Evolutionary conservation across 2,888 invertebrate species (phyloP).

Genomic region (Elmis aenea): DNA sequence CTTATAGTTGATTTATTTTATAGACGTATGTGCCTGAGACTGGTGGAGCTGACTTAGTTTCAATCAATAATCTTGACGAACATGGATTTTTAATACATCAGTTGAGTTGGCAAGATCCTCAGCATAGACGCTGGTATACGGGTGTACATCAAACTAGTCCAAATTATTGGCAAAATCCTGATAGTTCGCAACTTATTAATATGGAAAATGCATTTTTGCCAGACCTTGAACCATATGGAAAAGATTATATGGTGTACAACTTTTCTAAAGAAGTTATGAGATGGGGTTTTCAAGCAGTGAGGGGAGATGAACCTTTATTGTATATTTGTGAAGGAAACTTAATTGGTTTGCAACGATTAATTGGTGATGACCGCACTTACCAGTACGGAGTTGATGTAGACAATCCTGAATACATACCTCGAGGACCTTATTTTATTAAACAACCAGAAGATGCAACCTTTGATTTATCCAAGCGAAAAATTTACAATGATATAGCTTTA

Average conservation of each 20-base stretch:
- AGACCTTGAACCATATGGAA: slow-evolving; percentile 53
- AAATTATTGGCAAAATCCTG: slow-evolving; percentile 80
- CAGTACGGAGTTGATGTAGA: slow-evolving; percentile 80
- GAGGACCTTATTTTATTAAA: slow-evolving; percentile 83
- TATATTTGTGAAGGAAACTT: slow-evolving; percentile 87
- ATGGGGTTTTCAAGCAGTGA: slow-evolving; percentile 81
- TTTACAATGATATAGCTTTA: slow-evolving; percentile 69
- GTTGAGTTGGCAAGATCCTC: slow-evolving; percentile 77
- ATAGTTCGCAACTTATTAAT: slow-evolving; percentile 71
- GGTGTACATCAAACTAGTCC: slow-evolving; percentile 71
- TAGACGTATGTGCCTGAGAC: slow-evolving; percentile 55
- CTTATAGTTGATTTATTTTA: slow-evolving; percentile 8
- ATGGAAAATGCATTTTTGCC: slow-evolving; percentile 80
- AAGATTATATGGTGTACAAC: slow-evolving; percentile 75
- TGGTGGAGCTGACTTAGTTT: slow-evolving; percentile 68
- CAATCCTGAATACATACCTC: slow-evolving; percentile 75
- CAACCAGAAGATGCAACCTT: slow-evolving; percentile 81
- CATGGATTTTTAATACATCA: slow-evolving; percentile 82
- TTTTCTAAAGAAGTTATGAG: slow-evolving; percentile 66
- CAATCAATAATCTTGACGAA: slow-evolving; percentile 77
- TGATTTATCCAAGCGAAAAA: slow-evolving; percentile 67
- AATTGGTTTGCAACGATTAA: slow-evolving; percentile 63
- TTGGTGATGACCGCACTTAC: slow-evolving; percentile 71
- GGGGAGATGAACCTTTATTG: slow-evolving; percentile 68
- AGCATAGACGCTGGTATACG: slow-evolving; percentile 82